Evolutionary conservation across 2,888 invertebrate genomes (phyloP).

Genomic region (Agrochola lota): DNA sequence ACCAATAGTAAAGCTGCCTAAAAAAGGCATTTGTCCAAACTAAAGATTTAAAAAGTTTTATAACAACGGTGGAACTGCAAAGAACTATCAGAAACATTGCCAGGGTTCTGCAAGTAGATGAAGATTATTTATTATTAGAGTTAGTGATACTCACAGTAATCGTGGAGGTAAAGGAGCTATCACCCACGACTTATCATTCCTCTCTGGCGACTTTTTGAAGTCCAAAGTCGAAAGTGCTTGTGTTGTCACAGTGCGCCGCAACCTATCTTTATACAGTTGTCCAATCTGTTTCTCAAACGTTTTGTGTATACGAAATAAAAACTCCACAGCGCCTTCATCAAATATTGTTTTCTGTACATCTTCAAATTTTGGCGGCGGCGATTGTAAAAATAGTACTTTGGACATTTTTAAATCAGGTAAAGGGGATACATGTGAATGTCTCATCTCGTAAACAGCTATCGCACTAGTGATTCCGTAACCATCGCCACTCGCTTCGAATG

Average conservation of each 20-base stretch:
- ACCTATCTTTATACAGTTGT: conserved; percentile 84
- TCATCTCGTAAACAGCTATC: conserved; percentile 11
- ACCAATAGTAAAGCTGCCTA: neutral
- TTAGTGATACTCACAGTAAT: conserved; percentile 83
- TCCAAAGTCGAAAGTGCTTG: conserved; percentile 75
- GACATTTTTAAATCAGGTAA: conserved; percentile 66
- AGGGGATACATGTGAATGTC: conserved; percentile 12
- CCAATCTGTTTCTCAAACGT: conserved; percentile 88
- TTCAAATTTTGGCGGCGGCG: conserved; percentile 89
- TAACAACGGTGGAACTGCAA: neutral
- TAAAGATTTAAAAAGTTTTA: neutral
- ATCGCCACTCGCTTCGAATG: conserved; percentile 18
- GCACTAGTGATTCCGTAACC: conserved; percentile 9
- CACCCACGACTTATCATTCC: conserved; percentile 89
- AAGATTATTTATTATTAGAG: neutral
- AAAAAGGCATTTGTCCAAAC: neutral
- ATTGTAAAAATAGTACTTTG: conserved; percentile 83
- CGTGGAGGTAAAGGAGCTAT: conserved; percentile 90
- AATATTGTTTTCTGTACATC: conserved; percentile 90
- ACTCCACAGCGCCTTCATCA: conserved; percentile 89
- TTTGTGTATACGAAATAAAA: conserved; percentile 88
- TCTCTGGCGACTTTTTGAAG: conserved; percentile 85
- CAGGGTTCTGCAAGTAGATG: neutral
- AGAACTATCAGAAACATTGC: neutral
- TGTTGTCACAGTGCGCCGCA: conserved; percentile 78